Base-by-base conservation (phyloP, 2,888 invertebrate species). In the Urechis unicinctus region DNA sequence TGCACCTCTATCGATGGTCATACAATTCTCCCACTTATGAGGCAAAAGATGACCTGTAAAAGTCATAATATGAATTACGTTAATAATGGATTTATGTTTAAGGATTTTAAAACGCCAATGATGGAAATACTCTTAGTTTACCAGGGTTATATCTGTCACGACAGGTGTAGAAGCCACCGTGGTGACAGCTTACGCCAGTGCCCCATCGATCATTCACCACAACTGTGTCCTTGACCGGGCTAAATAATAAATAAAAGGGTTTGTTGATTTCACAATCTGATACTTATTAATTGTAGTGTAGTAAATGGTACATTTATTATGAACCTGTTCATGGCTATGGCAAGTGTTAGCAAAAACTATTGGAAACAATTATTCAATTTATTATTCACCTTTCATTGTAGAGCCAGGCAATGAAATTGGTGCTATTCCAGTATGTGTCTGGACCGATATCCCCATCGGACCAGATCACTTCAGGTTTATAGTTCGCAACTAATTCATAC, bases 21-120 rank as follows among this genome's bases (percentile, higher is more conserved):
- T 88, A 24, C 89, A 89, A 76, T 95, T 95, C 78, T 96, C 96
- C 93, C 94, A 97, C 79, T 97, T 97, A 69, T 90, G 91, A 17
- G 9, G 9, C 36, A 36, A 9, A 17, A 36, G 9, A 36, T 36
- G 36, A 36, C 36, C 36, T 36, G 9, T 9, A 36, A 9, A 36
- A 36, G 17, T 17, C 36, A 36, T 13, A 36, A 9, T 13, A 17
- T 17, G 9, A 9, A 36, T 13, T 9, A 17, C n/a, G n/a, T n/a
- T n/a, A n/a, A n/a, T n/a, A n/a, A n/a, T n/a, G n/a, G n/a, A n/a
- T n/a, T n/a, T n/a, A n/a, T n/a, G n/a, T n/a, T n/a, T n/a, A n/a
- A n/a, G n/a, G n/a, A n/a, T n/a, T n/a, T n/a, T n/a, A n/a, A n/a
- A n/a, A n/a, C n/a, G n/a, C n/a, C n/a, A n/a, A n/a, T n/a, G n/a